Evolutionary conservation across 2,888 invertebrate genomes (phyloP).

Genomic region (Leptopilina drosophilae): DNA sequence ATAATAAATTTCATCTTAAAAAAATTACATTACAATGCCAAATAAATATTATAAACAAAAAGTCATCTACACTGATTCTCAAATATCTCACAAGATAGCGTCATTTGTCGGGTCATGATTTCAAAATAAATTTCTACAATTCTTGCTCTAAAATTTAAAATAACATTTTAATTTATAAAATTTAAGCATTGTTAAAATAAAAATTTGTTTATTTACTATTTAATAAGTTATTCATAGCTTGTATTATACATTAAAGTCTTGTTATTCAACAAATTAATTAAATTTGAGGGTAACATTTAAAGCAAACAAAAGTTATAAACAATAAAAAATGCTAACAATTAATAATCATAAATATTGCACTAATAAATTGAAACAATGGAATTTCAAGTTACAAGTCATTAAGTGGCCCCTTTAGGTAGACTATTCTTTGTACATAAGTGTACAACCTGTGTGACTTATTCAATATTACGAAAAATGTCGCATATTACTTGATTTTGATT

Average conservation of each 20-base stretch:
- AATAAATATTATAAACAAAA: no score
- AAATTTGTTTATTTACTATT: not conserved
- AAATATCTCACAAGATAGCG: constrained; percentile 65
- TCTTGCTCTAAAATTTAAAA: not conserved
- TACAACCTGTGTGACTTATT: not conserved
- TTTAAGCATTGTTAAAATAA: not conserved
- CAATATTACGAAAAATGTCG: no score
- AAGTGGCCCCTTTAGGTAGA: not conserved
- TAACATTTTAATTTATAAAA: not conserved
- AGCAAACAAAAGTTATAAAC: not conserved
- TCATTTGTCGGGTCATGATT: constrained; percentile 60
- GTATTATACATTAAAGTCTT: no score
- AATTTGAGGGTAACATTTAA: no score
- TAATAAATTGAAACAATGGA: no score
- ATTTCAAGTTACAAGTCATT: not conserved
- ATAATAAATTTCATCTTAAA: not conserved
- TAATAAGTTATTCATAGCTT: no score
- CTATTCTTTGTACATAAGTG: not conserved
- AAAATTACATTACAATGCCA: not conserved
- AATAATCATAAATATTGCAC: no score
- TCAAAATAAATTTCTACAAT: not conserved
- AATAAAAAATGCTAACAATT: not conserved
- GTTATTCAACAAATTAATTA: no score
- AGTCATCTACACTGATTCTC: constrained; percentile 44
- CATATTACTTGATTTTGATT: no score